Evolutionary conservation across 2,113 vertebrate species (phyloP).

Genomic region (Grammomys dolichurus): DNA sequence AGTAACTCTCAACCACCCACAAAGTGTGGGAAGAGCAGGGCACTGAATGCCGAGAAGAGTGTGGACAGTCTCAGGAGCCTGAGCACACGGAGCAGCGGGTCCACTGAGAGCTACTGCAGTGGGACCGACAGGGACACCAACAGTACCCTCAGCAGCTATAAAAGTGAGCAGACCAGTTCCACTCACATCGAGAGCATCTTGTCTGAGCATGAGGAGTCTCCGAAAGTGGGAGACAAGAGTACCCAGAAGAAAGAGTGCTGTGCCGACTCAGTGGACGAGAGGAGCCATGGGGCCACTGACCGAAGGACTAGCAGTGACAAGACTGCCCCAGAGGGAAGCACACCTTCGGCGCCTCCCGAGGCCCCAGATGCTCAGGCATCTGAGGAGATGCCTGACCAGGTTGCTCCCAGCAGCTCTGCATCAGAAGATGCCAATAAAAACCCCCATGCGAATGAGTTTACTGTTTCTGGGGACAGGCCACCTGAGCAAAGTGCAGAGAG

Average conservation of each 20-base stretch:
- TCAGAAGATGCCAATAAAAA: slow-evolving; percentile 98
- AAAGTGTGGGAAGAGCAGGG: slow-evolving; percentile 87
- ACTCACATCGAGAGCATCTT: slow-evolving; percentile 96
- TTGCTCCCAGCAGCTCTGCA: slow-evolving; percentile 88
- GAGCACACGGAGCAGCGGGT: slow-evolving; percentile 97
- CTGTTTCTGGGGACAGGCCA: slow-evolving; percentile 84
- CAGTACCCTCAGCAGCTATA: slow-evolving; percentile 97
- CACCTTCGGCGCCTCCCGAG: slow-evolving; percentile 76
- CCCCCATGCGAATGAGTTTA: slow-evolving; percentile 96
- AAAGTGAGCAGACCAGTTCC: slow-evolving; percentile 97
- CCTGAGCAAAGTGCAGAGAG: slow-evolving; percentile 65
- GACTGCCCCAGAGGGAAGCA: slow-evolving; percentile 82
- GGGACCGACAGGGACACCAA: slow-evolving; percentile 97
- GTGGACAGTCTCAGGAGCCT: slow-evolving; percentile 96
- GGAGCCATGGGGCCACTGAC: slow-evolving; percentile 84
- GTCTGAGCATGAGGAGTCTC: slow-evolving; percentile 91
- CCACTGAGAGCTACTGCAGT: slow-evolving; percentile 98
- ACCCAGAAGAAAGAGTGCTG: slow-evolving; percentile 80
- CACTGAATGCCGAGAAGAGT: slow-evolving; percentile 93
- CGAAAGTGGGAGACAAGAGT: slow-evolving; percentile 88
- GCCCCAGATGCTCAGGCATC: slow-evolving; percentile 79
- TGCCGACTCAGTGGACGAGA: slow-evolving; percentile 87
- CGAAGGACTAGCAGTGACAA: slow-evolving; percentile 90
- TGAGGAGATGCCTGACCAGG: slow-evolving; percentile 82
- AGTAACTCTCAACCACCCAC: slow-evolving; percentile 87